Base-by-base conservation (phyloP, 2,113 vertebrate genomes). In the Verasper variegatus region DNA sequence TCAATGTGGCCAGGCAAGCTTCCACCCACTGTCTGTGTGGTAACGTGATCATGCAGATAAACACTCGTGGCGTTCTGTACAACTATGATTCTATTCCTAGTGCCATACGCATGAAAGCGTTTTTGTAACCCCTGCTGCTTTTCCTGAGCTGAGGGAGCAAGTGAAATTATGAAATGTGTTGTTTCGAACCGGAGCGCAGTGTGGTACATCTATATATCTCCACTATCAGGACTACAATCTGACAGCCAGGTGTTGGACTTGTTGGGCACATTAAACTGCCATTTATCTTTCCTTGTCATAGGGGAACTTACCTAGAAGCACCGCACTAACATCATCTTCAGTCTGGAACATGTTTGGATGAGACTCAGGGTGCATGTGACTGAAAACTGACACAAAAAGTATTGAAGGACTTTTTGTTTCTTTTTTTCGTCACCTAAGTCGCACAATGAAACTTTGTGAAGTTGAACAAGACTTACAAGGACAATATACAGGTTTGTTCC, bases 181-280 rank as follows among this genome's bases (percentile, higher is more conserved):
- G 42, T 4, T 20, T 68, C 71, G 21, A 76, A 10, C 23, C 42
- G 35, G 21, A 54, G 37, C 4, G 0, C 56, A 45, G 71, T 76
- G 58, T 67, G 60, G 64, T 55, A 77, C 21, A 57, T 26, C 56
- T 57, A 57, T 56, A 66, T 74, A 40, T 70, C 67, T 76, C 23
- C 74, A 21, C 24, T 92, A 94, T 93, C 92, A 82, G 57, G 54
- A 9, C 58, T 71, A 81, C 74, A 86, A 92, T 94, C 91, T 94
- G 89, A 92, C 91, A 93, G 87, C 84, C 92, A 94, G 92, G 93
- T 93, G 93, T 92, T 91, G 82, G 76, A 88, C 51, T 81, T 83
- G 86, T 83, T 87, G 86, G 84, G 78, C 84, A 49, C 68, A 73
- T 71, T 76, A 74, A 61, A 56, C 58, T 67, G 79, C 64, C 85